These are phyloP conservation scores for Netelia fuscicornis DNA, from an alignment of 2,888 invertebrate species.

Conservation along the genomic window DNA sequence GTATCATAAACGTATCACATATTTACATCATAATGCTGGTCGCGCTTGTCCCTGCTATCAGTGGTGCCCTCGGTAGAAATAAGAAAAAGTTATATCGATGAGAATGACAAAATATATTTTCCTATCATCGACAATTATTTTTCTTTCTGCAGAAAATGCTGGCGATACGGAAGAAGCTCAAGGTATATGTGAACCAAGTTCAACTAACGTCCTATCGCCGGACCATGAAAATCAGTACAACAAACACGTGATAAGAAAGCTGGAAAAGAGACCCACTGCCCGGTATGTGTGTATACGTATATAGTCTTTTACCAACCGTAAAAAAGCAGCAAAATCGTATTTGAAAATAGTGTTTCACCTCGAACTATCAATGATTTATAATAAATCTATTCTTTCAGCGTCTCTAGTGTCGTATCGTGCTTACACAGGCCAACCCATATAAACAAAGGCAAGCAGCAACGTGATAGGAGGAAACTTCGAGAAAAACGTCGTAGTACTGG, in stretches of 20 bases:
- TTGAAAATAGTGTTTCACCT: background rate
- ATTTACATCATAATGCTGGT: background rate
- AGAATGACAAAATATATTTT: background rate
- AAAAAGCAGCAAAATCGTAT: no score
- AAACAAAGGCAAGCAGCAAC: conserved; percentile 86
- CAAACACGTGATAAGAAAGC: conserved; percentile 79
- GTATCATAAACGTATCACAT: background rate
- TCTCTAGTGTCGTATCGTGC: conserved; percentile 78
- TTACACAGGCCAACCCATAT: conserved; percentile 85
- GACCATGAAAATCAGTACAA: conserved; percentile 79
- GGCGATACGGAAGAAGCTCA: conserved; percentile 78
- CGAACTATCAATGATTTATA: background rate
- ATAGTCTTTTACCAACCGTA: background rate
- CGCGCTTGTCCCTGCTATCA: background rate
- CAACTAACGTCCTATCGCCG: conserved; percentile 74
- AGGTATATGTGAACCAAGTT: conserved; percentile 77
- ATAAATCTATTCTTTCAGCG: conserved; percentile 71
- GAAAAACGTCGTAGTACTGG: conserved; percentile 87
- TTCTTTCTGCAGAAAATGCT: conserved; percentile 72
- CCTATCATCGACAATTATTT: background rate
- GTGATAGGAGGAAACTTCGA: conserved; percentile 87
- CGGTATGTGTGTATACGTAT: conserved; percentile 73
- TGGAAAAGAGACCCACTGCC: conserved; percentile 78
- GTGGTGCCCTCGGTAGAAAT: background rate
- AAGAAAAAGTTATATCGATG: background rate